phyloP scores from a whole-genome alignment of 2,888 invertebrate species.

The Dysmachus trigonus region DNA sequence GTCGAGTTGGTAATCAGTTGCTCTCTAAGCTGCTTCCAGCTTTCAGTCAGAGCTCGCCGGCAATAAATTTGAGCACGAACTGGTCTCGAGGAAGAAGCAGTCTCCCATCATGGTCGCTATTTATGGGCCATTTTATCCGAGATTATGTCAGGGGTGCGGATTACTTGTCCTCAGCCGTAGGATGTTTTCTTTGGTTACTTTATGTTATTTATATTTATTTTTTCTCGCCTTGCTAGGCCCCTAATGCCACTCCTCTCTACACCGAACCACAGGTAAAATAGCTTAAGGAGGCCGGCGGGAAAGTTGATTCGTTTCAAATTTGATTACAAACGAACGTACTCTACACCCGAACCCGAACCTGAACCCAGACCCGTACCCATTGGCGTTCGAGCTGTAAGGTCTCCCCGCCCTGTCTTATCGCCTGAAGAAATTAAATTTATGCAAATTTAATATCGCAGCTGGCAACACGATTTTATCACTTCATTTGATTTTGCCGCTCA shows the following conservation, averaged over 20 bases:
- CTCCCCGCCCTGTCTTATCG: neutral
- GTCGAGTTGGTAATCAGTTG: neutral
- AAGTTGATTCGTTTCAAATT: slow-evolving; percentile 11
- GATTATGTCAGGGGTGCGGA: slow-evolving; percentile 43
- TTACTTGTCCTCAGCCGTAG: slow-evolving; percentile 29
- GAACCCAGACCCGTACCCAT: neutral
- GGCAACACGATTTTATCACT: slow-evolving; percentile 45
- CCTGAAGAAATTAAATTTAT: slow-evolving; percentile 41
- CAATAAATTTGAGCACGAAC: slow-evolving; percentile 2
- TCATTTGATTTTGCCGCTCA: slow-evolving; percentile 42
- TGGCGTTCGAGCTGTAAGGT: neutral
- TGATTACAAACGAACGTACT: slow-evolving; percentile 27
- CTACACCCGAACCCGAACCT: neutral
- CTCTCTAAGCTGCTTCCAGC: slow-evolving; percentile 4
- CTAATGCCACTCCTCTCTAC: slow-evolving; percentile 8
- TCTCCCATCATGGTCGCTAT: slow-evolving; percentile 23
- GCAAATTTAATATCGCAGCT: slow-evolving; percentile 44
- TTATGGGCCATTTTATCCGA: slow-evolving; percentile 40
- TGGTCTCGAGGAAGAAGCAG: slow-evolving; percentile 6
- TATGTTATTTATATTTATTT: neutral
- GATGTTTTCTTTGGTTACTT: slow-evolving; percentile 16
- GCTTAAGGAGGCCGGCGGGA: slow-evolving; percentile 23
- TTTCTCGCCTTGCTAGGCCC: neutral
- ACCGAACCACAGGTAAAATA: slow-evolving; percentile 1
- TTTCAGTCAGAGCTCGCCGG: neutral